Base-by-base conservation (phyloP, 2,797 vertebrate species). In the Hirundo rustica region DNA sequence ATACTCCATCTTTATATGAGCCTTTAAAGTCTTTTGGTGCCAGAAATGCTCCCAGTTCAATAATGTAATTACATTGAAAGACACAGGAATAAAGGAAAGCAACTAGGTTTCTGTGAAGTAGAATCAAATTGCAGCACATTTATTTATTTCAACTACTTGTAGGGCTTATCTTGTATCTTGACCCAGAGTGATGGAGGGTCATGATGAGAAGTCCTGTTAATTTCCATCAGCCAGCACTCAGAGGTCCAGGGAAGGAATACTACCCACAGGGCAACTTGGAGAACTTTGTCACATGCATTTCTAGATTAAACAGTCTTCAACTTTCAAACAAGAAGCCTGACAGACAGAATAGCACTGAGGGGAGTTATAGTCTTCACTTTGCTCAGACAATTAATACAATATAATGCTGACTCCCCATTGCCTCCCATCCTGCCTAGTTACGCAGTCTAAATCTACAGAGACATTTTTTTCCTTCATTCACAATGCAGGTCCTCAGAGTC, bases 31-130 rank as follows among this genome's bases (percentile, higher is more conserved):
- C 78, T 94, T 92, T 66, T 65, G 38, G 66, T 81, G 27, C 51
- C 78, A 85, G 58, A 84, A 96, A 85, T 30, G n/a, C 60, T 94
- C 86, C 86, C 76, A 75, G 42, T 80, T 93, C 85, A 89, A 89
- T 93, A 96, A 93, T 29, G 55, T 71, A 92, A 92, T 96, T 96
- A 89, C 74, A 82, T 30, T 93, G 82, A 93, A 95, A 89, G 76
- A 96, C 68, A 95, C 45, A 85, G 34, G 54, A 96, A 95, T 82
- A 89, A 79, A 83, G 75, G 67, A 81, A 92, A 95, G 78, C 70
- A 95, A 91, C 90, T 95, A 78, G 14, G 38, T 88, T 92, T 87
- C 88, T 91, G 26, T 93, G 64, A 93, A 95, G 72, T 5, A 4
- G 89, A 90, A 96, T 88, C 61, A 67, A 70, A 94, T 94, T 94